Evolutionary conservation across 35 echinoderm and acorn worm genomes (phyloP).

Genomic region (Apostichopus parvimensis): DNA sequence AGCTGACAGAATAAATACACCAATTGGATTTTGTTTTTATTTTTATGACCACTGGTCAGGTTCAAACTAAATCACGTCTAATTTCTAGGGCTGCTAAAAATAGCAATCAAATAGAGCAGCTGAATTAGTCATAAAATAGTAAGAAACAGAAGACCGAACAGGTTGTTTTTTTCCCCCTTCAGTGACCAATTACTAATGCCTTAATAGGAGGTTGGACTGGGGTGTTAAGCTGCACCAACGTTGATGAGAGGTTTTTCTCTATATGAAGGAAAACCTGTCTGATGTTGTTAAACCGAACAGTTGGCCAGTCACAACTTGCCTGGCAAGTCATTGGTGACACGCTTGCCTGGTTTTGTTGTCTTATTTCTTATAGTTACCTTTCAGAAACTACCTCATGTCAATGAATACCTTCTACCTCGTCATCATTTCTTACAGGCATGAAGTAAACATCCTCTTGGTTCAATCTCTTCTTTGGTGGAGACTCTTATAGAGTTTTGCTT

Average conservation of each 20-base stretch:
- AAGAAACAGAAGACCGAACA: not conserved
- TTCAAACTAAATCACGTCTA: not conserved
- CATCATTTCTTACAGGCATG: not conserved
- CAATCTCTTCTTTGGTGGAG: not conserved
- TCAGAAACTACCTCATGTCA: not conserved
- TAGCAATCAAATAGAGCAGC: too few species aligned
- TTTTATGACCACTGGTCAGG: not conserved
- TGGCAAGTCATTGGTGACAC: not conserved
- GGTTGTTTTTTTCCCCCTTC: not conserved
- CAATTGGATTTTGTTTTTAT: not conserved
- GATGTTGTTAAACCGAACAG: not conserved
- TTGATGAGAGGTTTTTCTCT: not conserved
- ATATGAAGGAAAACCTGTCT: not conserved
- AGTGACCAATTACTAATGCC: not conserved
- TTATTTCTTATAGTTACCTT: not conserved
- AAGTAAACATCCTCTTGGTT: not conserved
- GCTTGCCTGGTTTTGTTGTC: not conserved
- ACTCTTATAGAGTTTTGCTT: not conserved
- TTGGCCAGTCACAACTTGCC: not conserved
- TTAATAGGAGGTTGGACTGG: not conserved
- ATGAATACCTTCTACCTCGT: not conserved
- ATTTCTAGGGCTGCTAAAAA: too few species aligned
- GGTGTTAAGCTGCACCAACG: not conserved
- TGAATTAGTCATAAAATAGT: too few species aligned
- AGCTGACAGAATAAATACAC: conserved; percentile 3